A percentile compares a stretch with the other conserved stretches of the same genome.
These are phyloP conservation scores for Pyralis farinalis DNA, from an alignment of 2,888 invertebrate genomes.

Conservation along the genomic window DNA sequence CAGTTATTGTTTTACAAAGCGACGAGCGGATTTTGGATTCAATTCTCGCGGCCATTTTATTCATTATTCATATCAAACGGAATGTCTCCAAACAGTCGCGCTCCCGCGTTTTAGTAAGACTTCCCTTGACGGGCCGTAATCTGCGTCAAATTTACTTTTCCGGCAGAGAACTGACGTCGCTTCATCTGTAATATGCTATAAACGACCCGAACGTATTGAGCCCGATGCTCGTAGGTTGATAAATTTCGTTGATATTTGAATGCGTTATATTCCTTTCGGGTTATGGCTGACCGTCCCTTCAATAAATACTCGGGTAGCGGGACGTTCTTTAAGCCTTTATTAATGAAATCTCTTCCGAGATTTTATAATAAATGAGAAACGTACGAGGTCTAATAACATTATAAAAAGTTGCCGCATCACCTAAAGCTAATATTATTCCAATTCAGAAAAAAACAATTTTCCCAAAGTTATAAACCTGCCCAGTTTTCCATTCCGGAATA, in stretches of 20 bases:
- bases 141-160: constrained; percentile 76
- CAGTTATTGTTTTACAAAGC: constrained; percentile 10
- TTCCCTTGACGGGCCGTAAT: constrained; percentile 61
- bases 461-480: constrained; percentile 68
- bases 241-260: constrained; percentile 77
- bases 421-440: constrained; percentile 64
- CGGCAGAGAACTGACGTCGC: constrained; percentile 64
- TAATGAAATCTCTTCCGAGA: constrained; percentile 46
- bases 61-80: constrained; percentile 48
- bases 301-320: constrained; percentile 53
- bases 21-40: constrained; percentile 3
- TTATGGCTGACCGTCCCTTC: constrained; percentile 54
- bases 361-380: constrained; percentile 33
- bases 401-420: constrained; percentile 52
- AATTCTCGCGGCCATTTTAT: constrained; percentile 26
- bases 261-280: constrained; percentile 67
- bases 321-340: constrained; percentile 49
- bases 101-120: constrained; percentile 44
- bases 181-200: constrained; percentile 71
- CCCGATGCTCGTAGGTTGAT: constrained; percentile 67
- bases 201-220: constrained; percentile 74
- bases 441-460: constrained; percentile 64
- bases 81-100: constrained; percentile 50
- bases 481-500: constrained; percentile 74
- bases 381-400: constrained; percentile 42